Evolutionary conservation across 2,113 vertebrate genomes (phyloP).

Genomic region (Machaerirhynchus nigripectus): DNA sequence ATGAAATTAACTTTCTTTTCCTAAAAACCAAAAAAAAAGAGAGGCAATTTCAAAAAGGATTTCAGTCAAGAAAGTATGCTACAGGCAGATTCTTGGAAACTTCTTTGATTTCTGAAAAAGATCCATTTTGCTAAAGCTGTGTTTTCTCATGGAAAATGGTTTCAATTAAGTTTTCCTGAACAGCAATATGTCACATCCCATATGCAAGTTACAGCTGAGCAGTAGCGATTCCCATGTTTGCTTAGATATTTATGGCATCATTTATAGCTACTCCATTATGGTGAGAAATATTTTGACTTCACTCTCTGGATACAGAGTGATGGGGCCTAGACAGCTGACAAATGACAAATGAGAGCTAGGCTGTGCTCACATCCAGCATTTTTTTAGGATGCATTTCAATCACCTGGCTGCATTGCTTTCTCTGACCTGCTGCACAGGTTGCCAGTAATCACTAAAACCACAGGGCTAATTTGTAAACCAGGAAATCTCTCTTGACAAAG

Average conservation of each 20-base stretch:
- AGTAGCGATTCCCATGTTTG: conserved; percentile 33
- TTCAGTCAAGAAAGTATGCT: neutral
- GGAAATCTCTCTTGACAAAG: neutral
- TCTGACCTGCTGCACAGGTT: neutral
- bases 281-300: conserved; percentile 28
- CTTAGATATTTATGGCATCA: conserved; percentile 53
- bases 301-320: neutral
- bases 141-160: conserved; percentile 35
- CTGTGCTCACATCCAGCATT: conserved; percentile 1
- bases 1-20: neutral
- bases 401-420: conserved; percentile 18
- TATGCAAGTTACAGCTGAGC: conserved; percentile 51
- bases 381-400: conserved; percentile 23
- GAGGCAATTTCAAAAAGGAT: neutral
- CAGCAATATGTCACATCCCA: conserved; percentile 48
- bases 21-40: neutral
- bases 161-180: conserved; percentile 50
- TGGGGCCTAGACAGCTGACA: neutral
- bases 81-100: conserved; percentile 29
- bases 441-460: neutral
- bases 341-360: conserved; percentile 5
- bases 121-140: conserved; percentile 25
- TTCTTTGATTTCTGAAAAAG: conserved; percentile 10
- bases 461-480: neutral
- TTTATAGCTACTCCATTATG: conserved; percentile 23